Evolutionary conservation across 2,113 vertebrate genomes (phyloP).

Genomic region (Mus musculus): DNA sequence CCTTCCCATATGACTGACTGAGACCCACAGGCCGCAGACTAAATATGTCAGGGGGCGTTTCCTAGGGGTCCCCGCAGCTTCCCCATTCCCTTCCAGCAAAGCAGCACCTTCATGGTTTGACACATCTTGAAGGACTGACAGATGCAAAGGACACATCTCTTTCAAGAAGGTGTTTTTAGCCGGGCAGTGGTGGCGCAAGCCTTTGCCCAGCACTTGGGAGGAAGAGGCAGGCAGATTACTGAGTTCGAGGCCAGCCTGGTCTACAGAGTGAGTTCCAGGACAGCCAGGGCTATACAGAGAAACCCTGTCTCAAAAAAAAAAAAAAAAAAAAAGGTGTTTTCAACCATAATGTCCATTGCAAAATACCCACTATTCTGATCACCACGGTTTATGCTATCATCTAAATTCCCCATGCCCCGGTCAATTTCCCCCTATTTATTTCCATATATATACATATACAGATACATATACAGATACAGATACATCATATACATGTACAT

Average conservation of each 20-base stretch:
- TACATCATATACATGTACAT: no score
- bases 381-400: background rate
- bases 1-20: constrained; percentile 49
- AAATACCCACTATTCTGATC: background rate
- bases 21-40: constrained; percentile 52
- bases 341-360: background rate
- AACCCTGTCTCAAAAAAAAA: no score
- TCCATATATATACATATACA: no score
- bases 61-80: constrained; percentile 38
- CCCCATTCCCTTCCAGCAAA: constrained; percentile 46
- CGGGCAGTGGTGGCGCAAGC: no score
- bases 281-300: no score
- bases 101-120: background rate
- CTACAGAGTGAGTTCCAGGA: no score
- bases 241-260: no score
- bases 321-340: no score
- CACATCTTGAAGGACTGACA: background rate
- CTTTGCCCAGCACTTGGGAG: no score
- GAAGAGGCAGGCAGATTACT: no score
- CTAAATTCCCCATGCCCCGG: background rate
- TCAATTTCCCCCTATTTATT: background rate
- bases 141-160: background rate
- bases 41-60: constrained; percentile 62
- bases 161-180: background rate
- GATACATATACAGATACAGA: no score